Evolutionary conservation across 2,113 vertebrate genomes (phyloP).

Genomic region (Nycticryphes semicollaris): DNA sequence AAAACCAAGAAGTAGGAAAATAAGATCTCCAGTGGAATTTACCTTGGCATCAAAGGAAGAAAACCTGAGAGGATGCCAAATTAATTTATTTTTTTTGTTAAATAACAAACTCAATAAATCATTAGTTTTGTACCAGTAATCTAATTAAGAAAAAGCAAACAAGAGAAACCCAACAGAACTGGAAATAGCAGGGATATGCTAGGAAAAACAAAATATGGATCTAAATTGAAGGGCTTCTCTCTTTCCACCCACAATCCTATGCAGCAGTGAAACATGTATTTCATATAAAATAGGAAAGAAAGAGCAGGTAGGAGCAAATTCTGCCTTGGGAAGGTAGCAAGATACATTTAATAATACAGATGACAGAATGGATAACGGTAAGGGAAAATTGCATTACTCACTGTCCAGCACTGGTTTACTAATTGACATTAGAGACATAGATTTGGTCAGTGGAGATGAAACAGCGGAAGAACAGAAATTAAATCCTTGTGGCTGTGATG

Average conservation of each 20-base stretch:
- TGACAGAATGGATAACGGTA: neutral
- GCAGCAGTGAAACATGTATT: neutral
- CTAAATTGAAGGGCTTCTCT: neutral
- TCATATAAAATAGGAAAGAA: neutral
- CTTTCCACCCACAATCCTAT: neutral
- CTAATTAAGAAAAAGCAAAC: neutral
- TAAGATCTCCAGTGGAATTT: neutral
- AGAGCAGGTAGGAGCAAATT: neutral
- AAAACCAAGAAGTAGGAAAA: neutral
- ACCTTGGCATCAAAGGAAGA: neutral
- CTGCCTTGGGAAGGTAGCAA: neutral
- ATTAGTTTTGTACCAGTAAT: neutral
- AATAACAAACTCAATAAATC: neutral
- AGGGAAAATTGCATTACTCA: constrained; percentile 73
- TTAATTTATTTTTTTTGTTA: neutral
- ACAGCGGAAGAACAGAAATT: constrained; percentile 76
- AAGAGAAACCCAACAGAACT: neutral
- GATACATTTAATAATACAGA: neutral
- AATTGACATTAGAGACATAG: constrained; percentile 92
- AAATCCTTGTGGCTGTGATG: constrained; percentile 68
- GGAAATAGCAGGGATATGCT: neutral
- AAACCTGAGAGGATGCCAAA: neutral
- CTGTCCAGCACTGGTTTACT: constrained; percentile 88
- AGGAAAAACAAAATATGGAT: neutral
- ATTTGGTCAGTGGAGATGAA: constrained; percentile 88